Percentiles rank a stretch among this genome's conserved stretches.
Evolutionary conservation across 1,140 invertebrate species (phyloP).

Genomic region (Chrysoperla carnea): DNA sequence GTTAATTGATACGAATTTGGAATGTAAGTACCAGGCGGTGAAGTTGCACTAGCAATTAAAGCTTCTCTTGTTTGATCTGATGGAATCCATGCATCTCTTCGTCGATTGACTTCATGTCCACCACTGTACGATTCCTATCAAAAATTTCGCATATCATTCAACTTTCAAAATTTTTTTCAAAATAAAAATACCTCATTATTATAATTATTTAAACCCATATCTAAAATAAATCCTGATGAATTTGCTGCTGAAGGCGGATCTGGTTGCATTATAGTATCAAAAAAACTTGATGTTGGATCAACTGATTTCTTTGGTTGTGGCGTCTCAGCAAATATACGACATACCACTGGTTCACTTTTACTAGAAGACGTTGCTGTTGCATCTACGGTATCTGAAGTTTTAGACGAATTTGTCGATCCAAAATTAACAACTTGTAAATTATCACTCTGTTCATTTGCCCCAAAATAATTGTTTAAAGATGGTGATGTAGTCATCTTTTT

Average conservation of each 20-base stretch:
- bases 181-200: conserved; percentile 5
- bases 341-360: conserved; percentile 24
- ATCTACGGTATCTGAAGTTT: background rate
- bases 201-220: conserved; percentile 15
- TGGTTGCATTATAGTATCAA: conserved; percentile 18
- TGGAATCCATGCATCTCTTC: conserved; percentile 61
- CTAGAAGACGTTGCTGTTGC: conserved; percentile 3
- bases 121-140: conserved; percentile 20
- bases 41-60: conserved; percentile 39
- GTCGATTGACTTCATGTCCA: conserved; percentile 35
- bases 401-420: conserved; percentile 15
- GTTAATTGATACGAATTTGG: conserved; percentile 47
- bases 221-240: conserved; percentile 12
- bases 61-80: conserved; percentile 43
- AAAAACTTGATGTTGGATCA: conserved; percentile 21
- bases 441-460: conserved; percentile 14
- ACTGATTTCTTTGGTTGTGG: conserved; percentile 12
- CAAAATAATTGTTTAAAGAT: conserved; percentile 27
- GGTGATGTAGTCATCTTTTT: conserved; percentile 18
- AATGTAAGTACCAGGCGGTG: conserved; percentile 42
- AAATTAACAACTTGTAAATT: conserved; percentile 6
- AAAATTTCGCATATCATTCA: conserved; percentile 3
- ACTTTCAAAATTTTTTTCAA: conserved; percentile 3
- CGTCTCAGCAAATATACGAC: conserved; percentile 23
- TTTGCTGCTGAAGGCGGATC: conserved; percentile 2